phyloP scores from a whole-genome alignment of 2,888 invertebrate genomes.

The Lysandra bellargus region DNA sequence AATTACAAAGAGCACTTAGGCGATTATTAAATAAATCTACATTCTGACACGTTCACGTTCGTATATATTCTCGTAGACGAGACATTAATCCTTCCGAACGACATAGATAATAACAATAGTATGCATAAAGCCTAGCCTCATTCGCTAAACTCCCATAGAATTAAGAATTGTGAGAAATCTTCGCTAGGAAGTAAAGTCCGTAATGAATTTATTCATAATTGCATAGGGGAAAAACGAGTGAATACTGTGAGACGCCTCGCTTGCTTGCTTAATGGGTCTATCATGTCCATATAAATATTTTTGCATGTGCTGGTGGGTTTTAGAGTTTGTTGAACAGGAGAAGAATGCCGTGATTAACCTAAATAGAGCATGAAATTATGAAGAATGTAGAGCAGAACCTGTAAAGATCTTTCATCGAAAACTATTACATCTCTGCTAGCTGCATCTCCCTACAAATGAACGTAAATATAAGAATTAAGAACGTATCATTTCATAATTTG shows the following conservation, averaged over 20 bases:
- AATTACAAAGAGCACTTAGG: conserved; percentile 11
- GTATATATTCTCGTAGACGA: neutral
- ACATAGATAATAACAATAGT: conserved; percentile 16
- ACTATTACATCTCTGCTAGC: neutral
- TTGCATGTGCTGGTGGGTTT: conserved; percentile 3
- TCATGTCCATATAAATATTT: conserved; percentile 16
- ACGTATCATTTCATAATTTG: neutral
- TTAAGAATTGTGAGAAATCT: conserved; percentile 29
- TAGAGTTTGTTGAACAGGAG: neutral
- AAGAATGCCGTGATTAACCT: neutral
- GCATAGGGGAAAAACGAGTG: conserved; percentile 27
- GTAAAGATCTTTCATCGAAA: neutral
- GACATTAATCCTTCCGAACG: neutral
- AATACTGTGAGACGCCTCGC: conserved; percentile 27
- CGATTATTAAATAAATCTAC: conserved; percentile 24
- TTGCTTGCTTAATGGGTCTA: conserved; percentile 25
- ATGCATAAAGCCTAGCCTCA: conserved; percentile 19
- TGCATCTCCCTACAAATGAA: neutral
- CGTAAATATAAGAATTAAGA: neutral
- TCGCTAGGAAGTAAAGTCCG: conserved; percentile 28
- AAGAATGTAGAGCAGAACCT: neutral
- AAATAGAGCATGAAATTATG: conserved; percentile 3
- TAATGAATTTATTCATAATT: conserved; percentile 29
- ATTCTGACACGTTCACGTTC: conserved; percentile 1
- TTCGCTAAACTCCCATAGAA: conserved; percentile 24